A percentile compares a stretch with the other conserved stretches of the same genome.
These are phyloP conservation scores for Accipiter virgatus DNA, from an alignment of 2,113 vertebrate genomes.

Conservation along the genomic window DNA sequence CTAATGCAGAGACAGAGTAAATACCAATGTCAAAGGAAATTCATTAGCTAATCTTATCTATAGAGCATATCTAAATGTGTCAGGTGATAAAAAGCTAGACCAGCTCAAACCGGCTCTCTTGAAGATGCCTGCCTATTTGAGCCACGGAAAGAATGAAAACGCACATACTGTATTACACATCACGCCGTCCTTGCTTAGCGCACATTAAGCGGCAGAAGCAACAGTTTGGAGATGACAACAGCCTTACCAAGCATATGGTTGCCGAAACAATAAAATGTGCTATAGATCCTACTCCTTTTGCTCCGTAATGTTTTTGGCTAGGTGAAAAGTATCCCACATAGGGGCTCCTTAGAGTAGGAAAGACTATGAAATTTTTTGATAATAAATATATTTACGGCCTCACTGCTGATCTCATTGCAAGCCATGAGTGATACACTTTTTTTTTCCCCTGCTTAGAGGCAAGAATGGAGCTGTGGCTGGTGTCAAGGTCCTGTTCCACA, in stretches of 20 bases:
- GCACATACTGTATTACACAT: not conserved
- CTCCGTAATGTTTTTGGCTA: not conserved
- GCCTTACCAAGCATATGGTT: not conserved
- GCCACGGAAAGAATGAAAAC: slow-evolving; percentile 7
- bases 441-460: not conserved
- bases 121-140: not conserved
- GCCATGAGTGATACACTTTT: rapidly evolving
- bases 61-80: slow-evolving; percentile 41
- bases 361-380: rapidly evolving
- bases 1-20: not conserved
- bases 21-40: not conserved
- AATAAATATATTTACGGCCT: rapidly evolving
- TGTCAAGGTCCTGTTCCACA: no score
- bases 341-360: not conserved
- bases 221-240: not conserved
- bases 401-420: not conserved
- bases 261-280: not conserved
- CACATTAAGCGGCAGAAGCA: not conserved
- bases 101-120: not conserved
- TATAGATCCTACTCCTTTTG: not conserved
- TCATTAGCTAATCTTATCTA: slow-evolving; percentile 8
- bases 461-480: not conserved
- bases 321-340: rapidly evolving
- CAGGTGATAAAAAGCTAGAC: not conserved
- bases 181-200: not conserved